A percentile compares a stretch with the other conserved stretches of the same genome.
These are phyloP conservation scores for Hydrochoerus hydrochaeris DNA, from an alignment of 2,113 vertebrate genomes.

Conservation along the genomic window DNA sequence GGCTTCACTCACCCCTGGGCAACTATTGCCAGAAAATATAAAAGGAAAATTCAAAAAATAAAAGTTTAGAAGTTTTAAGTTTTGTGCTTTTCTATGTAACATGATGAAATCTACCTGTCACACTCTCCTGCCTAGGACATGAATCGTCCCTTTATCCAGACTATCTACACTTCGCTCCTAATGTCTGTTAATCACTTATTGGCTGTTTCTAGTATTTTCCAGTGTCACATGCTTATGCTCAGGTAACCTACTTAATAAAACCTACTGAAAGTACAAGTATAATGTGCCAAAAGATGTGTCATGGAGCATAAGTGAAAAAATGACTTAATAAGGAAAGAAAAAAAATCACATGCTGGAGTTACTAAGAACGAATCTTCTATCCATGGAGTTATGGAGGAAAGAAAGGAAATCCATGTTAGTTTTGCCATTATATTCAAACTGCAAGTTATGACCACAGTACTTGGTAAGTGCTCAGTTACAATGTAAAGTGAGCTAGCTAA, in stretches of 20 bases:
- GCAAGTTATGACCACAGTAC: neutral
- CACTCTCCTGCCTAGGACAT: neutral
- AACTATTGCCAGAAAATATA: neutral
- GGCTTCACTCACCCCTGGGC: neutral
- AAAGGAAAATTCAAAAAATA: neutral
- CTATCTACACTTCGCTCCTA: neutral
- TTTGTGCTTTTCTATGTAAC: neutral
- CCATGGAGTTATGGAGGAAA: neutral
- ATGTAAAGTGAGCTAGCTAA: neutral
- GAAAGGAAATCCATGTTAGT: neutral
- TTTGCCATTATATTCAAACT: neutral
- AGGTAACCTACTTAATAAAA: too few species aligned
- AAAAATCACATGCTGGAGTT: neutral
- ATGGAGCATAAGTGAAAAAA: neutral
- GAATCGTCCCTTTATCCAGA: neutral
- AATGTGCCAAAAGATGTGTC: neutral
- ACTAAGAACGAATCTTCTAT: neutral
- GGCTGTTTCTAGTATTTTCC: neutral
- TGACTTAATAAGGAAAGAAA: neutral
- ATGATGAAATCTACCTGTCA: neutral
- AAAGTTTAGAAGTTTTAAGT: neutral
- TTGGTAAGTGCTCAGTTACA: neutral
- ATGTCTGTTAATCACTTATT: neutral
- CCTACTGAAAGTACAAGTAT: neutral
- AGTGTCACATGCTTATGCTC: neutral